Conservation (phyloP, 30 jellyfish, hydroid and myxozoan genomes). For the Sanderia malayensis region DNA sequence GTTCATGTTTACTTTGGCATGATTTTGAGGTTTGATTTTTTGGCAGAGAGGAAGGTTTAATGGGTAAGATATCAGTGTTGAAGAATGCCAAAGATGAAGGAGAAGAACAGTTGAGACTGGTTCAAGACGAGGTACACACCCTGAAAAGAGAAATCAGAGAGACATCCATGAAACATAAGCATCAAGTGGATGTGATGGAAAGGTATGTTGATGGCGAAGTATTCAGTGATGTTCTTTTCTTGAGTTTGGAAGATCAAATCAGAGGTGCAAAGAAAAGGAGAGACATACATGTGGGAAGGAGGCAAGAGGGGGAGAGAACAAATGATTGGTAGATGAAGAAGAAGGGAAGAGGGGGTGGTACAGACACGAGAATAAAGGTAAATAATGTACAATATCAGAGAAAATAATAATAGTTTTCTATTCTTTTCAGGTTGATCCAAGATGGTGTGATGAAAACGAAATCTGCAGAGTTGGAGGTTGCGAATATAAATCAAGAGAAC, state of each 20-base stretch:
- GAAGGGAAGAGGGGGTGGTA: too few species aligned
- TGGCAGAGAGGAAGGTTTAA: slow-evolving; percentile 17
- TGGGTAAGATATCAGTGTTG: neutral
- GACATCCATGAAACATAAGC: neutral
- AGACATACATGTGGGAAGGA: too few species aligned
- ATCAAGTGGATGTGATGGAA: slow-evolving; percentile 7
- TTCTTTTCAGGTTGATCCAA: slow-evolving; percentile 24
- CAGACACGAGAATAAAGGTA: too few species aligned
- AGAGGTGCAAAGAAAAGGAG: too few species aligned
- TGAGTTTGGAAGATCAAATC: too few species aligned
- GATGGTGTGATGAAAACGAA: slow-evolving; percentile 11
- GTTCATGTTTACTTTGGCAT: neutral
- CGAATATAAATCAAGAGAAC: slow-evolving; percentile 11
- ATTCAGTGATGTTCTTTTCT: too few species aligned
- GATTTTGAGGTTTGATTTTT: neutral
- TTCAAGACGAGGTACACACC: slow-evolving; percentile 6
- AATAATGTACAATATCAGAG: too few species aligned
- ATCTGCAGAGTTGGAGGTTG: slow-evolving; percentile 8
- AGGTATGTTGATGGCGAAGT: slow-evolving; percentile 6
- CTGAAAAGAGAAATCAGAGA: slow-evolving; percentile 32
- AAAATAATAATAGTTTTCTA: too few species aligned
- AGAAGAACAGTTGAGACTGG: neutral
- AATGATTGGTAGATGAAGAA: too few species aligned
- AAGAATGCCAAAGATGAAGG: neutral
- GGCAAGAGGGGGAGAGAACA: too few species aligned